Evolutionary conservation across 1,140 invertebrate species (phyloP).

Genomic region (Lordiphosa collinella): DNA sequence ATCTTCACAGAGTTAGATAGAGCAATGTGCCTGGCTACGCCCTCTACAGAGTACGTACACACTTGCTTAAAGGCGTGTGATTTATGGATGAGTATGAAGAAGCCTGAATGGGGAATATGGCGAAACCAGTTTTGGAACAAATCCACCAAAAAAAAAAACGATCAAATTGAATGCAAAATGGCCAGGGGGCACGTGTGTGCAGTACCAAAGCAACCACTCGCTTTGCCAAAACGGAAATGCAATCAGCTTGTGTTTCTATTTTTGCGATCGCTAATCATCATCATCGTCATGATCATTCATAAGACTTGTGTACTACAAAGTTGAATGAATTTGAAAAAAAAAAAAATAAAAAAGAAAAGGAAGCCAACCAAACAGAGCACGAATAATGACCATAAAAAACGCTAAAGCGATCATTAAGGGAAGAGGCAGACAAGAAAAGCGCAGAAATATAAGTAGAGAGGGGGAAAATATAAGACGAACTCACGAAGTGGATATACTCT

Average conservation of each 20-base stretch:
- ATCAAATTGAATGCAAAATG: not conserved
- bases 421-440: slow-evolving; percentile 26
- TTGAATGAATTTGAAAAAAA: slow-evolving; percentile 60
- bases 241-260: slow-evolving; percentile 60
- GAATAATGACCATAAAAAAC: not conserved
- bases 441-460: slow-evolving; percentile 19
- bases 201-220: not conserved
- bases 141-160: not conserved
- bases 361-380: slow-evolving; percentile 22
- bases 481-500: not conserved
- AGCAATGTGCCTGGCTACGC: too few species aligned
- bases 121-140: slow-evolving; percentile 11
- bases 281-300: slow-evolving; percentile 38
- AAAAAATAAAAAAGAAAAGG: slow-evolving; percentile 11
- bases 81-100: slow-evolving; percentile 48
- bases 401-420: slow-evolving; percentile 35
- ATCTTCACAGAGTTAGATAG: not conserved
- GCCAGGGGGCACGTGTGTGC: not conserved
- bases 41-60: not conserved
- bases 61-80: slow-evolving; percentile 39
- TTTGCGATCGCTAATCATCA: slow-evolving; percentile 30
- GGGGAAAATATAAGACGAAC: too few species aligned
- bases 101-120: slow-evolving; percentile 48
- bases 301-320: slow-evolving; percentile 35
- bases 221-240: slow-evolving; percentile 72